Conservation (phyloP, 1,140 invertebrate species). For the Heliconius himera region DNA sequence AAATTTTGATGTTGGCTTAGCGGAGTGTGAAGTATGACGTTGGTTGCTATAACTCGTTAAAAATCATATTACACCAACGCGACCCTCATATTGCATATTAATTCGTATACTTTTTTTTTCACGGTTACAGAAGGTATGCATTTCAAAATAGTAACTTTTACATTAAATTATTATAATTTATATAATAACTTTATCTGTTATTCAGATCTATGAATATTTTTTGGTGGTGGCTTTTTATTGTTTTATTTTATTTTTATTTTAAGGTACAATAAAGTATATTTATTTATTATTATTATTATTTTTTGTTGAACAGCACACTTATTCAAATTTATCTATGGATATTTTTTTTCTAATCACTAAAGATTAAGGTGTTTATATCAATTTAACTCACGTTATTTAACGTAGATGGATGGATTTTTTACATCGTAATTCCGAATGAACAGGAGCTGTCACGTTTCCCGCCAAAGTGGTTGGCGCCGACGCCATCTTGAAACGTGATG, state of each 20-base stretch:
- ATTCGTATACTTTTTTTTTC: neutral
- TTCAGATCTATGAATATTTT: no score
- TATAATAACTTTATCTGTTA: no score
- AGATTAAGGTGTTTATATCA: neutral
- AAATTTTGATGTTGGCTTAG: neutral
- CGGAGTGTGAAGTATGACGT: neutral
- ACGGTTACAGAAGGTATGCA: neutral
- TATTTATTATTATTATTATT: no score
- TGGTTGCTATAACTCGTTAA: neutral
- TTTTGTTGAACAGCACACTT: no score
- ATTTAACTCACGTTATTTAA: neutral
- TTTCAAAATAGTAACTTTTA: neutral
- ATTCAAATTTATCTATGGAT: no score
- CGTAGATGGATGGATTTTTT: conserved; percentile 19
- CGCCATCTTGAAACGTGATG: conserved; percentile 72
- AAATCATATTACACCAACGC: neutral
- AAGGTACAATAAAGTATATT: no score
- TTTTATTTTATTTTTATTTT: no score
- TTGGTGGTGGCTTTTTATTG: no score
- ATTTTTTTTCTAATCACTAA: neutral
- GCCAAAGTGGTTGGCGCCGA: conserved; percentile 57
- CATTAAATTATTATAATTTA: no score
- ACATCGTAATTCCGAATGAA: conserved; percentile 41
- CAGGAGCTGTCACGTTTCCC: conserved; percentile 64
- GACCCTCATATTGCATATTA: conserved; percentile 9